These are phyloP conservation scores for Ivindomyrus marchei DNA, from an alignment of 2,113 vertebrate genomes.

Conservation along the genomic window DNA sequence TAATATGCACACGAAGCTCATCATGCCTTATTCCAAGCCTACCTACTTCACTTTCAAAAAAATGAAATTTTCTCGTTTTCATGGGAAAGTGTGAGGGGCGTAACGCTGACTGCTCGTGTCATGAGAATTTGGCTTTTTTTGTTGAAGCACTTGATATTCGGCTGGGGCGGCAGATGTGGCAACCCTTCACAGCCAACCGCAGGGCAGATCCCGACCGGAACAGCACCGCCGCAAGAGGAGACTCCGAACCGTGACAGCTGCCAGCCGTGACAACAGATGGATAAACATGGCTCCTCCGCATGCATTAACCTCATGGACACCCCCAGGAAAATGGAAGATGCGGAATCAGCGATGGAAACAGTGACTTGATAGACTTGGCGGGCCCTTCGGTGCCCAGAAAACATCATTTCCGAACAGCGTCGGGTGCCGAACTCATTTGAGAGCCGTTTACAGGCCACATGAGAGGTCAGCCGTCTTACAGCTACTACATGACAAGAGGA, in stretches of 20 bases:
- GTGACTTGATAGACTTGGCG: background rate
- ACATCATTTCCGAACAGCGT: background rate
- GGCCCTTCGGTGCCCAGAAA: background rate
- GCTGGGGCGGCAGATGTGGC: background rate
- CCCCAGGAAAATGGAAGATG: background rate
- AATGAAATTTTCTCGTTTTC: background rate
- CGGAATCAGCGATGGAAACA: background rate
- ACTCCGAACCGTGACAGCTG: background rate
- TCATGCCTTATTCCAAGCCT: background rate
- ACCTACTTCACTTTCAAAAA: background rate
- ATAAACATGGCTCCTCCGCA: background rate
- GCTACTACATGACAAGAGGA: background rate
- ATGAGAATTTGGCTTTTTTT: background rate
- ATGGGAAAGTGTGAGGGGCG: too few species aligned
- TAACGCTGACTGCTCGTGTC: background rate
- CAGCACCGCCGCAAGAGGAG: background rate
- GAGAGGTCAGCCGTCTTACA: background rate
- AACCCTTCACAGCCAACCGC: background rate
- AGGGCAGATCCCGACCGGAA: background rate
- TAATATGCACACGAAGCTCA: background rate
- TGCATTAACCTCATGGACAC: background rate
- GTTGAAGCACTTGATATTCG: background rate
- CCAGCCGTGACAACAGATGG: background rate
- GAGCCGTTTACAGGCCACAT: conserved; percentile 7
- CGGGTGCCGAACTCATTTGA: background rate